Base-by-base conservation (phyloP, 2,797 vertebrate species). In the Cryptoprocta ferox region DNA sequence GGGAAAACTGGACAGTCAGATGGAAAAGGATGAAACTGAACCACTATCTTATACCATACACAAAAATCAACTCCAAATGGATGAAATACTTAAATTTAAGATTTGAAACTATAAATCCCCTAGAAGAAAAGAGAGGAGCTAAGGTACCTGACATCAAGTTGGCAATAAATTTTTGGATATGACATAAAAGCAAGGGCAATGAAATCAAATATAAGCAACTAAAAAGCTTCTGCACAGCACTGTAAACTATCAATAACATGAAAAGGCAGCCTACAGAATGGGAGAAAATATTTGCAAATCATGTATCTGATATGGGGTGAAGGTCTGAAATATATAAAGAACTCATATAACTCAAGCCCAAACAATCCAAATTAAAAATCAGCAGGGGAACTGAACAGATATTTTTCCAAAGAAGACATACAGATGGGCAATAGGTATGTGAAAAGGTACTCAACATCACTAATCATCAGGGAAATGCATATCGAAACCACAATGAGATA, bases 271-370 rank as follows among this genome's bases (percentile, higher is more conserved):
- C 26, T 37, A 79, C 2, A 14, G 26, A 61, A 61, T 70, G 63
- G 45, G 65, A 93, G 75, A 93, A 93, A 87, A 79, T 87, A 78
- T 59, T 35, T 87, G 48, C 5, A 79, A 86, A 79, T 86, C 73
- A 93, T 86, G 26, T 78, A 59, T 78, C 16, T 86, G 16, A 86
- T 45, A 86, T 45, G 37, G 3, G 63, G 24, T 93, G 78, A 78
- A 66, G 35, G 66, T 45, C 12, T 39, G 78, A 86, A 79, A 45
- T 45, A 59, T 5, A 79, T 53, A 45, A 59, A 91, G 50, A 91
- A 71, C 65, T 82, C 37, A 45, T 59, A 45, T 15, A 82, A 82
- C 16, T 82, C 16, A 82, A 91, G 61, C 53, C 53, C 81, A 48
- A 82, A 61, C 30, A 76, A 89, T 82, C 24, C 32, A 59, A 70